These are phyloP conservation scores for Cygnus atratus DNA, from an alignment of 2,113 vertebrate genomes.

Conservation along the genomic window DNA sequence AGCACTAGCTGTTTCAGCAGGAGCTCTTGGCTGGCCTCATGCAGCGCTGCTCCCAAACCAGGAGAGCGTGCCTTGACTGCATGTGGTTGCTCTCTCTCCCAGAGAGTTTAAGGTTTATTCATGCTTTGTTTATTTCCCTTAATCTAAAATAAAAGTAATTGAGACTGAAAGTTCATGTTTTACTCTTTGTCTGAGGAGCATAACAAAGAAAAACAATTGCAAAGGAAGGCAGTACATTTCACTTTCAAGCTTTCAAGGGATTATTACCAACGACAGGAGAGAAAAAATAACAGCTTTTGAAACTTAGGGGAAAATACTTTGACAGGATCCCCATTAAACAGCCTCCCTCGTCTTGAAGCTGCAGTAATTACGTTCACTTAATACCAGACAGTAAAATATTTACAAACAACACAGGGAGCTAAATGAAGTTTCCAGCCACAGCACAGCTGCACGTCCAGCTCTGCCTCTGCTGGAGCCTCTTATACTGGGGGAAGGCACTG, in stretches of 20 bases:
- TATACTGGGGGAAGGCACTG: neutral
- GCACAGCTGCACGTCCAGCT: neutral
- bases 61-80: neutral
- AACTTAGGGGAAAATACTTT: constrained; percentile 46
- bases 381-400: constrained; percentile 45
- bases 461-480: neutral
- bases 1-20: neutral
- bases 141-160: constrained; percentile 42
- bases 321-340: constrained; percentile 54
- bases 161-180: constrained; percentile 35
- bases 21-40: neutral
- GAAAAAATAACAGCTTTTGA: constrained; percentile 48
- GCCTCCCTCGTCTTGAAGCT: constrained; percentile 12
- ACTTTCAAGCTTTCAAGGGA: constrained; percentile 46
- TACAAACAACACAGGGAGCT: neutral
- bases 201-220: constrained; percentile 57
- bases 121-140: neutral
- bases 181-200: constrained; percentile 33
- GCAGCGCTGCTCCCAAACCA: neutral
- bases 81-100: neutral
- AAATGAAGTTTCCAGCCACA: neutral
- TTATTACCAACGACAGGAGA: constrained; percentile 44
- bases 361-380: constrained; percentile 40
- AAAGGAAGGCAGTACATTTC: constrained; percentile 12
- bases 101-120: neutral